Evolutionary conservation across 2,113 vertebrate genomes (phyloP).

Genomic region (Tursiops truncatus): DNA sequence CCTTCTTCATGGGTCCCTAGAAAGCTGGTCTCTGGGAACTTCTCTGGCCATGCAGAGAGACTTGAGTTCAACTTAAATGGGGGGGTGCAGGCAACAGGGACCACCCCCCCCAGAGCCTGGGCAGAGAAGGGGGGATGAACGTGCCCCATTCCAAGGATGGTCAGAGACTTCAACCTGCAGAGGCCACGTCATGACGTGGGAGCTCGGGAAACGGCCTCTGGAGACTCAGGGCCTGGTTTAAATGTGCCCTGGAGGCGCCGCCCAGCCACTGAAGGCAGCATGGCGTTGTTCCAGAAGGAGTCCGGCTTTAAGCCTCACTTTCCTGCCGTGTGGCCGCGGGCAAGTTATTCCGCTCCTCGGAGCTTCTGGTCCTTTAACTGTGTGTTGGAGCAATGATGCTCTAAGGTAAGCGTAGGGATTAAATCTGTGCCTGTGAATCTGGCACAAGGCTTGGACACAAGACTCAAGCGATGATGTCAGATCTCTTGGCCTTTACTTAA

Average conservation of each 20-base stretch:
- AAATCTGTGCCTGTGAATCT: rapidly evolving
- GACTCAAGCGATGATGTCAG: too few species aligned
- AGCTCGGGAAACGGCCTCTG: not conserved
- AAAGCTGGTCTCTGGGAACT: not conserved
- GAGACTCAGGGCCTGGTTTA: not conserved
- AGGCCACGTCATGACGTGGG: not conserved
- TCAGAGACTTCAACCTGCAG: not conserved
- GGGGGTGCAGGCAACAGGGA: too few species aligned
- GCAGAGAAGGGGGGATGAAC: too few species aligned
- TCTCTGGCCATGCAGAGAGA: not conserved
- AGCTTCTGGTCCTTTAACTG: not conserved
- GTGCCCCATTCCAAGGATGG: rapidly evolving
- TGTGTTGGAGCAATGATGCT: rapidly evolving
- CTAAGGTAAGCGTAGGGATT: not conserved
- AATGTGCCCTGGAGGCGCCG: not conserved
- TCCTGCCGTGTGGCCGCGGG: not conserved
- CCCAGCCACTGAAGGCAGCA: not conserved
- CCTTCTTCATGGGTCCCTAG: not conserved
- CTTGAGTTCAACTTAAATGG: not conserved
- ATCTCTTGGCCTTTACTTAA: not conserved
- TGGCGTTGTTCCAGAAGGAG: rapidly evolving
- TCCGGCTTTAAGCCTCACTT: not conserved
- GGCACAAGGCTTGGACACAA: not conserved
- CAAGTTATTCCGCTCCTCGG: not conserved
- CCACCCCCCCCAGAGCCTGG: not conserved